Evolutionary conservation across 2,888 invertebrate species (phyloP).

Genomic region (Hybos culiciformis): DNA sequence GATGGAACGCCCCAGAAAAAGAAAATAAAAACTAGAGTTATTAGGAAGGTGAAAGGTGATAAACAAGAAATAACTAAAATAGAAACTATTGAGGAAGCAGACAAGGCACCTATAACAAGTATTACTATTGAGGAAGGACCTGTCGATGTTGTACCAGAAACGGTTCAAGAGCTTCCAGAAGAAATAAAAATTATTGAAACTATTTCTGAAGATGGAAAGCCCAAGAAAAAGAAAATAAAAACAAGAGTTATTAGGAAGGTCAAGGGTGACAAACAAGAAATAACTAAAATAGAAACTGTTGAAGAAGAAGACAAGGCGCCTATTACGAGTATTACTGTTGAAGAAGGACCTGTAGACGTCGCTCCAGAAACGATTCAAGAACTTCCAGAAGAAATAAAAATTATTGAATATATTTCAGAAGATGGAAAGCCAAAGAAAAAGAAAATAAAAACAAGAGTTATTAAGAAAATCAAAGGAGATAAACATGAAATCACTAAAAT

Average conservation of each 20-base stretch:
- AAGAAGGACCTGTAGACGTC: slow-evolving; percentile 10
- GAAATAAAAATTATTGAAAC: slow-evolving; percentile 18
- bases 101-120: slow-evolving; percentile 24
- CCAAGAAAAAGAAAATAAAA: slow-evolving; percentile 22
- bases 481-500: slow-evolving; percentile 25
- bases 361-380: slow-evolving; percentile 25
- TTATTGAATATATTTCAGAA: slow-evolving; percentile 30
- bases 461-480: slow-evolving; percentile 12
- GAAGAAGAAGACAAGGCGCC: slow-evolving; percentile 29
- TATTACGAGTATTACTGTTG: slow-evolving; percentile 23
- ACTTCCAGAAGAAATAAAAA: slow-evolving; percentile 28
- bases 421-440: slow-evolving; percentile 30
- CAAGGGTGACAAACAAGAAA: slow-evolving; percentile 25
- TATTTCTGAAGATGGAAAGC: slow-evolving; percentile 16
- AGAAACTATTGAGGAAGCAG: slow-evolving; percentile 25
- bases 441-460: slow-evolving; percentile 18
- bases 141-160: slow-evolving; percentile 12
- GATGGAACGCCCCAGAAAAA: slow-evolving; percentile 18
- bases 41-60: slow-evolving; percentile 27
- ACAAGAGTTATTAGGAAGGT: slow-evolving; percentile 19
- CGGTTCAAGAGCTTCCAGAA: slow-evolving; percentile 22
- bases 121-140: slow-evolving; percentile 16
- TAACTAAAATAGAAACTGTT: slow-evolving; percentile 34
- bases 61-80: slow-evolving; percentile 29
- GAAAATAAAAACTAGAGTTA: slow-evolving; percentile 26